Conservation (phyloP, 2,797 vertebrate genomes). For the Cuculus canorus region DNA sequence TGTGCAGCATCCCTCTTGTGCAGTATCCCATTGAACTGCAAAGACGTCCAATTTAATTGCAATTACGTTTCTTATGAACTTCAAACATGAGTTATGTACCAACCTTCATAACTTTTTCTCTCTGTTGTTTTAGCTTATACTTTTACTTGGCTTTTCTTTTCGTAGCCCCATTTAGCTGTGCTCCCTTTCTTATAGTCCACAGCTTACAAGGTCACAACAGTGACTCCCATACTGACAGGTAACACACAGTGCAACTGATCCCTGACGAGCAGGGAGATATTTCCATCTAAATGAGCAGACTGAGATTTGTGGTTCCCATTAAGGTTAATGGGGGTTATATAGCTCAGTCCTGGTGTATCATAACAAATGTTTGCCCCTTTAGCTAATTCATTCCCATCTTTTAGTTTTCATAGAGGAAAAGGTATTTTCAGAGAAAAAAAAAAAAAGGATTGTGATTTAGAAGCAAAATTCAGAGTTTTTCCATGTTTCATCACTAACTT, state of each 20-base stretch:
- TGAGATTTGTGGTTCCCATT: conserved; percentile 13
- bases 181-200: neutral
- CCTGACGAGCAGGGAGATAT: neutral
- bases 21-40: neutral
- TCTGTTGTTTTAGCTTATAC: neutral
- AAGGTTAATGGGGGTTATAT: conserved; percentile 31
- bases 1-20: neutral
- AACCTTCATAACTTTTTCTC: neutral
- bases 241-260: conserved; percentile 5
- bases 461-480: neutral
- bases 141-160: neutral
- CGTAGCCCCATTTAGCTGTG: neutral
- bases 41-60: neutral
- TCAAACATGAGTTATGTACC: neutral
- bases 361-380: neutral
- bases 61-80: neutral
- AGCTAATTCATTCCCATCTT: neutral
- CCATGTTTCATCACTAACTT: neutral
- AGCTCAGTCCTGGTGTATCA: neutral
- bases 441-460: neutral
- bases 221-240: neutral
- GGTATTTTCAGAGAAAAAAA: neutral
- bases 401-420: neutral
- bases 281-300: conserved; percentile 46
- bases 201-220: neutral